These are phyloP conservation scores for Hypsopygia costalis DNA, from an alignment of 2,888 invertebrate genomes.

Conservation along the genomic window DNA sequence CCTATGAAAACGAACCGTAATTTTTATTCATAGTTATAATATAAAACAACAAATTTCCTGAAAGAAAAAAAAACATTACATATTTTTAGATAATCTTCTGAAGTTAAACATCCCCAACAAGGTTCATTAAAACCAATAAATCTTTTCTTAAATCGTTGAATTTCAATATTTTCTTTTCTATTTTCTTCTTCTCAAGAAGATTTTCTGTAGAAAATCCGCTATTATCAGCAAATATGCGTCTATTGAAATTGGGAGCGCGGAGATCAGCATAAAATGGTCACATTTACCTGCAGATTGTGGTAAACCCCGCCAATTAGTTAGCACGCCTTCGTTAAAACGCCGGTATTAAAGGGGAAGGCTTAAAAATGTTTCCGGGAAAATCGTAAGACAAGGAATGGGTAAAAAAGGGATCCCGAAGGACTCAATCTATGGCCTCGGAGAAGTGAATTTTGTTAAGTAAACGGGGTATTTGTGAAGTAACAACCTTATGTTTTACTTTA, in stretches of 20 bases:
- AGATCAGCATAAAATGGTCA: slow-evolving; percentile 27
- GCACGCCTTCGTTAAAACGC: slow-evolving; percentile 10
- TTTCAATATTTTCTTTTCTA: too few species aligned
- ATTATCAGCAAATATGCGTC: slow-evolving; percentile 2
- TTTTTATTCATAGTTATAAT: too few species aligned
- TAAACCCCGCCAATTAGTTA: slow-evolving; percentile 32
- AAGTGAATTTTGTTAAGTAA: slow-evolving; percentile 22
- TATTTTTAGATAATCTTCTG: too few species aligned
- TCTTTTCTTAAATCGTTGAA: too few species aligned
- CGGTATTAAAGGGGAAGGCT: slow-evolving; percentile 14
- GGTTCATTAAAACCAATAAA: too few species aligned
- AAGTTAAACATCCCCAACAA: too few species aligned
- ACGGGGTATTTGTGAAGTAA: slow-evolving; percentile 20
- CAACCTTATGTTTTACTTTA: slow-evolving; percentile 10
- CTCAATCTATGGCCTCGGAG: slow-evolving; percentile 17
- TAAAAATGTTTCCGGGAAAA: slow-evolving; percentile 15
- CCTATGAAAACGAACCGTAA: too few species aligned
- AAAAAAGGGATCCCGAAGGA: slow-evolving; percentile 17
- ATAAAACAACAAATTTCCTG: too few species aligned
- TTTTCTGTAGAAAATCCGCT: not conserved
- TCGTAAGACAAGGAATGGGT: slow-evolving; percentile 14
- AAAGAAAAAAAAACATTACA: too few species aligned
- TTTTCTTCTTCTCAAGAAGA: too few species aligned
- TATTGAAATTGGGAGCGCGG: slow-evolving; percentile 4
- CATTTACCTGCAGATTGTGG: slow-evolving; percentile 37